Percentiles rank a stretch among this genome's conserved stretches.
phyloP scores from a whole-genome alignment of 2,113 vertebrate genomes.

The Ranitomeya variabilis region DNA sequence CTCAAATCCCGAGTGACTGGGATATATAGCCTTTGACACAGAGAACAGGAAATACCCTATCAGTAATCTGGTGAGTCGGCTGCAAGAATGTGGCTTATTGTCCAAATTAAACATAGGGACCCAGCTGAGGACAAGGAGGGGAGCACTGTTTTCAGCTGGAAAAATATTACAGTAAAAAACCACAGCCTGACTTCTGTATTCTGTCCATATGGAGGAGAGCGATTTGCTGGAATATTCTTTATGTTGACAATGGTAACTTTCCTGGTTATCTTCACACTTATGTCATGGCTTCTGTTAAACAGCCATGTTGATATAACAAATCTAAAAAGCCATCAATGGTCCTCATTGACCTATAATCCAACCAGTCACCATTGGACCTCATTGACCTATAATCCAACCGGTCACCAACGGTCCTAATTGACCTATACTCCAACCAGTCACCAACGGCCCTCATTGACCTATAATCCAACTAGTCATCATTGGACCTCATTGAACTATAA shows the following conservation, averaged over 20 bases:
- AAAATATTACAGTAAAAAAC: slow-evolving; percentile 30
- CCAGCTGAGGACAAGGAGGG: slow-evolving; percentile 29
- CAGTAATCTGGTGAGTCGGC: slow-evolving; percentile 30
- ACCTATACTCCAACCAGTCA: too few relatives aligned
- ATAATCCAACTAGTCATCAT: too few relatives aligned
- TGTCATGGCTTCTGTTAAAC: too few relatives aligned
- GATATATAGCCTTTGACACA: slow-evolving; percentile 42
- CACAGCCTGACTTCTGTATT: background rate
- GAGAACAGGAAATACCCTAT: slow-evolving; percentile 51
- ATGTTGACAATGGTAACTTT: background rate
- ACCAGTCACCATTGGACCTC: too few relatives aligned
- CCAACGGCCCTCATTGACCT: too few relatives aligned
- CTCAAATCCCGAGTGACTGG: background rate
- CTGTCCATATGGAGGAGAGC: background rate
- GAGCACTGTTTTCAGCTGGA: slow-evolving; percentile 26
- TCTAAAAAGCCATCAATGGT: too few relatives aligned
- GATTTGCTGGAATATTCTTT: background rate
- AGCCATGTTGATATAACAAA: too few relatives aligned
- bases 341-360: too few relatives aligned
- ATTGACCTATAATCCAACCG: too few relatives aligned
- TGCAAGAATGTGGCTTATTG: slow-evolving; percentile 40
- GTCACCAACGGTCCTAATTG: too few relatives aligned
- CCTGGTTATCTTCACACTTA: too few relatives aligned
- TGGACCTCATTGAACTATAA: too few relatives aligned
- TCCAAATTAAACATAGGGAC: slow-evolving; percentile 54